Base-by-base conservation (phyloP, 1,140 invertebrate species). In the Nasonia giraulti region DNA sequence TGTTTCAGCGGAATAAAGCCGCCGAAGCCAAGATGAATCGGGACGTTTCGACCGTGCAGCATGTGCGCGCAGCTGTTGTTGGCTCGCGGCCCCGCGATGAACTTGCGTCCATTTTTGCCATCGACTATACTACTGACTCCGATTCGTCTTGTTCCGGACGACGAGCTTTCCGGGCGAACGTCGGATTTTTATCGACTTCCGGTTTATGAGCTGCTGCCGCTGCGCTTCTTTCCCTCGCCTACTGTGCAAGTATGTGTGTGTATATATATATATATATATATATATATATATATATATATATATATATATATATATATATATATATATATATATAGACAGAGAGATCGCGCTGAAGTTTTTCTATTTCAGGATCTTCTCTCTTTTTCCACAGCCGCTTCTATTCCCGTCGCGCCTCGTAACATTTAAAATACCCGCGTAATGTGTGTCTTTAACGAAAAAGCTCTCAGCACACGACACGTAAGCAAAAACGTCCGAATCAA, bases 1-100 rank as follows among this genome's bases (percentile, higher is more conserved):
- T 75, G 83, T 80, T 80, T 75, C 23, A 31, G 66, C 27, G 47
- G n/a, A 27, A 27, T 27, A 80, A 78, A 77, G 74, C 31, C 62
- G 44, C 75, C 68, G 62, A 33, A 82, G 68, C 77, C 69, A 80
- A 80, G 77, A 84, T 75, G 85, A 76, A 84, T 71, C 55, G 69
- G 55, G 71, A 80, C 85, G 82, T 77, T 84, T 40, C 40, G 66
- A 27, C 47, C n/a, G 47, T 44, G 50, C 31, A 6, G 27, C 27
- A 27, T 27, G 27, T 66, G 80, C 66, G 44, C 66, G 66, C 83
- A 50, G 71, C 82, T 83, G 75, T 78, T 88, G 85, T 86, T 83
- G 77, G 44, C 66, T 66, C 75, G 75, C n/a, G 37, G 84, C 74
- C 75, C 50, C 76, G 75, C 78, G 23, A 50, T 33, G 73, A 40